phyloP scores from a whole-genome alignment of 2,797 vertebrate genomes.

The Parambassis ranga region DNA sequence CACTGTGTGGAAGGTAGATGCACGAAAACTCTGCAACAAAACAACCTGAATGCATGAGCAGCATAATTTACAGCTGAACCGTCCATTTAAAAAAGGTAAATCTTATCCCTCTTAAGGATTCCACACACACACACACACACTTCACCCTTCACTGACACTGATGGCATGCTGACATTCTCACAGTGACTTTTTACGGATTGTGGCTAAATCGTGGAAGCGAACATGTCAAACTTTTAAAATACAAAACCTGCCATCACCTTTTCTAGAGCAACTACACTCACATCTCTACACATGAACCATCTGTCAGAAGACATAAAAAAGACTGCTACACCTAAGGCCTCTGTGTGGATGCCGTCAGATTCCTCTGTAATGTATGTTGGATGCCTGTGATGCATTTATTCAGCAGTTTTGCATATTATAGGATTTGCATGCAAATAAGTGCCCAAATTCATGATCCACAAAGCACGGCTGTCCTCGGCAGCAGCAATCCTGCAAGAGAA shows the following conservation, averaged over 20 bases:
- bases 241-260: constrained; percentile 18
- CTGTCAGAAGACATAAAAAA: constrained; percentile 36
- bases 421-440: constrained; percentile 58
- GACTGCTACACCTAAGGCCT: constrained; percentile 20
- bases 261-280: neutral
- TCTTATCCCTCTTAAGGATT: neutral
- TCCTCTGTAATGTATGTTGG: constrained; percentile 10
- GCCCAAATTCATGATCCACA: constrained; percentile 13
- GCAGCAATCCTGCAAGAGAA: neutral
- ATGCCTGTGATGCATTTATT: constrained; percentile 50
- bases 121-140: neutral
- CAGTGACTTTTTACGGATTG: neutral
- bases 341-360: constrained; percentile 27
- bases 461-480: constrained; percentile 34
- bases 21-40: no score
- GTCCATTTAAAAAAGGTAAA: no score
- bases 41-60: no score
- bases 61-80: no score
- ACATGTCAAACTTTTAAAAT: neutral
- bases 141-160: neutral
- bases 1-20: no score
- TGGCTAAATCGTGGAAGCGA: constrained; percentile 16
- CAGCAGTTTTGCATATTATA: constrained; percentile 51
- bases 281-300: constrained; percentile 12
- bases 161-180: constrained; percentile 2